Base-by-base conservation (phyloP, 92 coral and sea anemone genomes). In the Siderastrea siderea region DNA sequence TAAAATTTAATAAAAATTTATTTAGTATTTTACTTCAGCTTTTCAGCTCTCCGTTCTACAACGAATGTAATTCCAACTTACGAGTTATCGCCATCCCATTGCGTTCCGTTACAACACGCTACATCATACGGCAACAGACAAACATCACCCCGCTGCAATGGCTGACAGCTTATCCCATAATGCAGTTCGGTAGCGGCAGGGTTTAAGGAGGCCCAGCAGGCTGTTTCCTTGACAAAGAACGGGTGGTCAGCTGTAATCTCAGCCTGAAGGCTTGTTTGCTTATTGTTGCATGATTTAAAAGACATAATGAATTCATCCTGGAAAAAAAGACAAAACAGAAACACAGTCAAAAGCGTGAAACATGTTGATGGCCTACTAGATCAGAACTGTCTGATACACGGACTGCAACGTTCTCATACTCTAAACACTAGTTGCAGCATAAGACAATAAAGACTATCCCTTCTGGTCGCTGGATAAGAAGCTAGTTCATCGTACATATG, bases 181-280 rank as follows among this genome's bases (percentile, higher is more conserved):
- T 72, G 71, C 69, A 78, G 57, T 54, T 84, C 88, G 52, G 93
- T 87, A n/a, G 79, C 68, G 13, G 54, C 73, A 9, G 95, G 94
- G 49, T 70, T 85, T 73, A 93, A 87, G 7, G 97, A 90, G 9
- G 91, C 84, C 97, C 97, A 94, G 26, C 54, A 6, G 53, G 12
- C 80, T 78, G 80, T 62, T 60, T 66, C 68, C 64, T 87, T 86
- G 78, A 89, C 94, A 69, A 89, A 86, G 93, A 94, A 86, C 8
- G 96, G 96, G 50, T 90, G 93, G 84, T 90, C 92, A 53, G 94
- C 87, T 61, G 92, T 61, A 62, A 93, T 92, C 59, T 93, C 96
- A 0, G 94, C 96, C 75, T 90, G 90, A 26, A 93, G 79, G 68
- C 94, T 90, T 17, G 92, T 87, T 67, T 90, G 88, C 76, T 90